Percentiles rank a stretch among this genome's conserved stretches.
Conservation (phyloP, 1,140 invertebrate genomes). For the Micrasema longulum region DNA sequence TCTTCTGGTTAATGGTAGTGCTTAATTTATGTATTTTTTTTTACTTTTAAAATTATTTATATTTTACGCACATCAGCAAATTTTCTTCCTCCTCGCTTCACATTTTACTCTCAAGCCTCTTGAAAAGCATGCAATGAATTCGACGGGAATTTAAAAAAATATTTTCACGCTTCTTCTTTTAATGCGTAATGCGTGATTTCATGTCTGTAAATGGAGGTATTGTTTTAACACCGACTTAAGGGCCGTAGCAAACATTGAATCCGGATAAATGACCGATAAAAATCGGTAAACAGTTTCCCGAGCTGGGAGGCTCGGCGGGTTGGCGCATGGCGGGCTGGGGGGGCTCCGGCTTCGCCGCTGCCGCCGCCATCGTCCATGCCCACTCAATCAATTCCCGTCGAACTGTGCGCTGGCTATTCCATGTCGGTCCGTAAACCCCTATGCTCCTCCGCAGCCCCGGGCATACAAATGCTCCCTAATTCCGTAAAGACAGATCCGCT, state of each 20-base stretch:
- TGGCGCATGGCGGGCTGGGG: not conserved
- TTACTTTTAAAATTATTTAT: slow-evolving; percentile 17
- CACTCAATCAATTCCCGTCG: slow-evolving; percentile 54
- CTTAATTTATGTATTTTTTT: too few relatives aligned
- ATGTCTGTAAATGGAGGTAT: not conserved
- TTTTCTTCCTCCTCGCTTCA: not conserved
- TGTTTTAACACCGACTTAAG: slow-evolving; percentile 11
- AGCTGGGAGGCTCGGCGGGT: not conserved
- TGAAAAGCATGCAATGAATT: too few relatives aligned
- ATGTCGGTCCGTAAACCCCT: slow-evolving; percentile 50
- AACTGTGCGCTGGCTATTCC: slow-evolving; percentile 47
- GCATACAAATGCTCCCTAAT: slow-evolving; percentile 44
- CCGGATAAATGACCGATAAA: slow-evolving; percentile 32
- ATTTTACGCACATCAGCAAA: not conserved
- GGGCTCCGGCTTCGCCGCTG: slow-evolving; percentile 1
- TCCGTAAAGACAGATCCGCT: slow-evolving; percentile 41
- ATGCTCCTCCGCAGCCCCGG: slow-evolving; percentile 25
- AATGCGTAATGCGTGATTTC: too few relatives aligned
- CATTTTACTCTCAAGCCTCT: slow-evolving; percentile 3
- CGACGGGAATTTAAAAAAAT: too few relatives aligned
- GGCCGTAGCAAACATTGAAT: slow-evolving; percentile 25
- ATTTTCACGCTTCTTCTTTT: too few relatives aligned
- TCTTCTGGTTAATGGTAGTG: too few relatives aligned
- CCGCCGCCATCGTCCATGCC: slow-evolving; percentile 12
- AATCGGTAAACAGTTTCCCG: slow-evolving; percentile 33